A percentile compares a stretch with the other conserved stretches of the same genome.
phyloP scores from a whole-genome alignment of 2,797 vertebrate genomes.

The Etheostoma perlongum region DNA sequence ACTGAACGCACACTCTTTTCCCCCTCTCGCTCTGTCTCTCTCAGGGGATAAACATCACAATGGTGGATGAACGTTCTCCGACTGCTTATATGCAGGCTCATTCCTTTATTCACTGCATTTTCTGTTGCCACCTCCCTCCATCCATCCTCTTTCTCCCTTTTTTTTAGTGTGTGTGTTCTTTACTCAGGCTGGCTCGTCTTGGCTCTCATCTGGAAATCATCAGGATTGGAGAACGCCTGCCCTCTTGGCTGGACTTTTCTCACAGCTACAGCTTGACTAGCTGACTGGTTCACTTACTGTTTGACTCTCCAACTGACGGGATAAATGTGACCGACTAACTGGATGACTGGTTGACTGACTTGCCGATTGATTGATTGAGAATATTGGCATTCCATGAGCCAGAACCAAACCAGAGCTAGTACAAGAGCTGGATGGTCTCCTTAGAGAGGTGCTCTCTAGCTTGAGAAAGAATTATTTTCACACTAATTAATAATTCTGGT shows the following conservation, averaged over 20 bases:
- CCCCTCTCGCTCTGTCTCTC: constrained; percentile 16
- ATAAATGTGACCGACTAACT: constrained; percentile 14
- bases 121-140: constrained; percentile 37
- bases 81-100: constrained; percentile 25
- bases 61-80: constrained; percentile 14
- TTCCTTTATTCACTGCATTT: constrained; percentile 26
- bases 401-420: constrained; percentile 9
- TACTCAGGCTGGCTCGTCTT: constrained; percentile 54
- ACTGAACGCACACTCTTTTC: constrained; percentile 1
- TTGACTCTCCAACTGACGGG: constrained; percentile 21
- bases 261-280: constrained; percentile 52
- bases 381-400: constrained; percentile 10
- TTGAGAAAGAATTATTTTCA: constrained; percentile 1
- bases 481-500: background rate
- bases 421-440: background rate
- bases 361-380: constrained; percentile 4
- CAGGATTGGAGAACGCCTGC: constrained; percentile 53
- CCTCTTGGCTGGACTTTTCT: constrained; percentile 60
- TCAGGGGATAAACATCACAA: constrained; percentile 21
- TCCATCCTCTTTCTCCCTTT: constrained; percentile 17
- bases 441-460: background rate
- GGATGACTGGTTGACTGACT: constrained; percentile 2
- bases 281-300: constrained; percentile 37
- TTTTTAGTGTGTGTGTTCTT: constrained; percentile 50
- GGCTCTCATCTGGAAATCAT: constrained; percentile 84